Percentiles rank a stretch among this genome's conserved stretches.
Evolutionary conservation across 92 coral and sea anemone genomes (phyloP).

Genomic region (Palythoa grandiflora): DNA sequence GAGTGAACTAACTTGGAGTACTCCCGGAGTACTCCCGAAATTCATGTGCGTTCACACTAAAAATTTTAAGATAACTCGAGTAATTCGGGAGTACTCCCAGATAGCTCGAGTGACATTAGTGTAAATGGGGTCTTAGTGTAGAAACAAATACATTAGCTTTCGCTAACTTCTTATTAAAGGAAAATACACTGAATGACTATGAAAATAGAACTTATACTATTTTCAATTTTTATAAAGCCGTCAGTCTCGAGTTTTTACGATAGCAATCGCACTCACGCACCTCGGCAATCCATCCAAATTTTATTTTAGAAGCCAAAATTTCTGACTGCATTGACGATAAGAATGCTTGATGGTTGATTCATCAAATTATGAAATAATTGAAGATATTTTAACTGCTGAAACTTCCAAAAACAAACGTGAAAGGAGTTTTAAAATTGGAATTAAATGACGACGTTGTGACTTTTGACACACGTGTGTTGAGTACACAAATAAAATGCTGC

Average conservation of each 20-base stretch:
- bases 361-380: background rate
- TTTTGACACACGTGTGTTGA: background rate
- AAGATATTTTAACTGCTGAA: background rate
- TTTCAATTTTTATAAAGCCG: background rate
- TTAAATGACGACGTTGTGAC: background rate
- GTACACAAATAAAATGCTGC: background rate
- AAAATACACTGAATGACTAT: conserved; percentile 20
- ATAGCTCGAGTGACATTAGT: too few relatives aligned
- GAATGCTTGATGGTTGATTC: background rate
- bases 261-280: conserved; percentile 22
- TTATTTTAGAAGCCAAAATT: conserved; percentile 5
- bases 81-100: too few relatives aligned
- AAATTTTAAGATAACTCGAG: too few relatives aligned
- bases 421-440: background rate
- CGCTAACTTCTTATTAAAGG: conserved; percentile 1
- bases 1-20: too few relatives aligned
- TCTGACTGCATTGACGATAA: background rate
- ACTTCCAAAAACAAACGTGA: background rate
- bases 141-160: conserved; percentile 6
- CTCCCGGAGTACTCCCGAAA: too few relatives aligned
- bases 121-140: too few relatives aligned
- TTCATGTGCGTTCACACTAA: too few relatives aligned
- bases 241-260: conserved; percentile 24
- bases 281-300: conserved; percentile 12
- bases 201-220: conserved; percentile 18